phyloP scores from a whole-genome alignment of 2,113 vertebrate species.

The Dasyprocta punctata region DNA sequence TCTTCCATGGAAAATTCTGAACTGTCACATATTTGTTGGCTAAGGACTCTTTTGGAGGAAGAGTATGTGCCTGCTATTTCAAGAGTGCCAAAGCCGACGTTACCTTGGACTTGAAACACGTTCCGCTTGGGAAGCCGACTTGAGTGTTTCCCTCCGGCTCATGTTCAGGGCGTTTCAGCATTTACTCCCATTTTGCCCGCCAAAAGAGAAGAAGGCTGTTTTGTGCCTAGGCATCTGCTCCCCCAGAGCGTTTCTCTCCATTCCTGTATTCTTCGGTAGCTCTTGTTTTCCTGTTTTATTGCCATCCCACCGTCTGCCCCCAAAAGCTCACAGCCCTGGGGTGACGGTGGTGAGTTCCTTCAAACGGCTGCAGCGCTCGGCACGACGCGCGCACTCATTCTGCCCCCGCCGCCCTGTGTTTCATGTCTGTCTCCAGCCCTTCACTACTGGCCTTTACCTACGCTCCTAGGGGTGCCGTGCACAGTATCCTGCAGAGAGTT shows the following conservation, averaged over 20 bases:
- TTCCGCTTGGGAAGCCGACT: neutral
- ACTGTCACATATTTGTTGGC: neutral
- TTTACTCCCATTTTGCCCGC: constrained; percentile 24
- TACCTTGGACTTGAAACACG: constrained; percentile 63
- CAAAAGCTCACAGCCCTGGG: neutral
- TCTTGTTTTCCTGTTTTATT: constrained; percentile 57
- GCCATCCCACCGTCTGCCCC: constrained; percentile 31
- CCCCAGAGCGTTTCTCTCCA: neutral
- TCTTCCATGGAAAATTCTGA: constrained; percentile 51
- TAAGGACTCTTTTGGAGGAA: constrained; percentile 16
- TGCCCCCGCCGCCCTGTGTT: neutral
- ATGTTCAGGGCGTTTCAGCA: neutral
- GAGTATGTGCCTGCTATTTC: constrained; percentile 26
- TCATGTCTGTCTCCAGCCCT: neutral
- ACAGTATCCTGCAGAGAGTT: neutral
- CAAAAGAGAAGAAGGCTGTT: constrained; percentile 40
- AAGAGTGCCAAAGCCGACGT: constrained; percentile 19
- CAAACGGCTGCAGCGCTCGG: neutral
- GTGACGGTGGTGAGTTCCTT: neutral
- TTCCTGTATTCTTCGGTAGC: constrained; percentile 46
- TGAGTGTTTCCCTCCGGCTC: neutral
- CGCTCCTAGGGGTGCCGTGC: neutral
- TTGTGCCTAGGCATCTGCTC: neutral
- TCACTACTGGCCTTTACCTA: neutral
- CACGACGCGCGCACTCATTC: rapidly evolving